Percentiles rank a stretch among this genome's conserved stretches.
Evolutionary conservation across 1,140 invertebrate genomes (phyloP).

Genomic region (Drosophila busckii): DNA sequence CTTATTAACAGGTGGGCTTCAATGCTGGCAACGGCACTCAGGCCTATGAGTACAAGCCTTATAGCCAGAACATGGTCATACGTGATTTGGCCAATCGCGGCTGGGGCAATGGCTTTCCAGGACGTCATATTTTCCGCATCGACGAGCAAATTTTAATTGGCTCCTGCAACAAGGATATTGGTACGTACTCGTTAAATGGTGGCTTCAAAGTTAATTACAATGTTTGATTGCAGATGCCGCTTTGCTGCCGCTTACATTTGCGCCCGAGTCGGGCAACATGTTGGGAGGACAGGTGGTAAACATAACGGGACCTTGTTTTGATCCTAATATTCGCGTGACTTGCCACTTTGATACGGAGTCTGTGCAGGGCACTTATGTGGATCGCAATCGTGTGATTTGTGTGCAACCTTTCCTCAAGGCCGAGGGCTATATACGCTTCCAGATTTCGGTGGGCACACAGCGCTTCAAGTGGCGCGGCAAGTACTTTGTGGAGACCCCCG

Average conservation of each 20-base stretch:
- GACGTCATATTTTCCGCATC: slow-evolving; percentile 95
- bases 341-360: slow-evolving; percentile 90
- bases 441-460: slow-evolving; percentile 90
- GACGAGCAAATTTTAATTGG: slow-evolving; percentile 96
- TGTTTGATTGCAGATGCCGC: slow-evolving; percentile 83
- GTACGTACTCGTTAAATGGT: slow-evolving; percentile 80
- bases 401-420: slow-evolving; percentile 93
- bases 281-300: slow-evolving; percentile 90
- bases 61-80: slow-evolving; percentile 91
- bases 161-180: slow-evolving; percentile 93
- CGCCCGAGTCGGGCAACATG: slow-evolving; percentile 97
- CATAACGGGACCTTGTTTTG: slow-evolving; percentile 95
- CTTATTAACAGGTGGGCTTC: slow-evolving; percentile 88
- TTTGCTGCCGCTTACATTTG: slow-evolving; percentile 90
- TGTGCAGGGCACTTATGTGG: slow-evolving; percentile 86
- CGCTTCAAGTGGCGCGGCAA: slow-evolving; percentile 94
- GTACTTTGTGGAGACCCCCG: slow-evolving; percentile 94
- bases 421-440: slow-evolving; percentile 93
- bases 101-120: slow-evolving; percentile 92
- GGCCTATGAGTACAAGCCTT: slow-evolving; percentile 93
- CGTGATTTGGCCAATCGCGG: slow-evolving; percentile 90
- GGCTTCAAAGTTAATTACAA: background rate
- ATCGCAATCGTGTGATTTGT: slow-evolving; percentile 91
- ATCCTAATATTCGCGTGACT: slow-evolving; percentile 85
- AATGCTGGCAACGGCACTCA: slow-evolving; percentile 96